These are phyloP conservation scores for Gila orcuttii DNA, from an alignment of 2,113 vertebrate genomes.

Conservation along the genomic window DNA sequence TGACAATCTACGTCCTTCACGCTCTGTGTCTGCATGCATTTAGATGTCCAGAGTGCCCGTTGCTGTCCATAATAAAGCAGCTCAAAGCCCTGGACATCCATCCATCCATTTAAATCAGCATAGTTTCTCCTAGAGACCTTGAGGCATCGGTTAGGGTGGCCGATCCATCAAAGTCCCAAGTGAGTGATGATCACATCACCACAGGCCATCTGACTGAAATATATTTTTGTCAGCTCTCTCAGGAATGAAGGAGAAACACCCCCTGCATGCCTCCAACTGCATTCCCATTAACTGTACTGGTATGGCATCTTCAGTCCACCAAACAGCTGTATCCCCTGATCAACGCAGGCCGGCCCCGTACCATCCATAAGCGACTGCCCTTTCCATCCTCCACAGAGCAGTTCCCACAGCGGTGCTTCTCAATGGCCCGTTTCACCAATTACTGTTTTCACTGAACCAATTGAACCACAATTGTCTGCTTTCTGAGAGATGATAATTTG, in stretches of 20 bases:
- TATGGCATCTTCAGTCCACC: background rate
- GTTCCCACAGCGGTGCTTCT: background rate
- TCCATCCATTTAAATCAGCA: constrained; percentile 54
- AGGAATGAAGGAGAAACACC: background rate
- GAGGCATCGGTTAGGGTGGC: constrained; percentile 62
- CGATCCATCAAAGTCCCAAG: constrained; percentile 71
- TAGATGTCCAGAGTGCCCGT: constrained; percentile 63
- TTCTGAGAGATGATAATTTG: constrained; percentile 51
- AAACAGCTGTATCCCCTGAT: background rate
- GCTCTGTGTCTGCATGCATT: constrained; percentile 44
- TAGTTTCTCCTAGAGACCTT: constrained; percentile 62
- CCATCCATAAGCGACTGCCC: background rate
- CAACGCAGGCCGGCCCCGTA: background rate
- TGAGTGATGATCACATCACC: constrained; percentile 75
- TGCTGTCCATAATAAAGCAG: constrained; percentile 71
- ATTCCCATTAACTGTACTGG: background rate
- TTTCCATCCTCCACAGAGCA: background rate
- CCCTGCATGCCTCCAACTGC: background rate
- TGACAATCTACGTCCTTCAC: constrained; percentile 26
- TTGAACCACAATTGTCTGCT: constrained; percentile 36
- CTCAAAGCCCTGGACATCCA: constrained; percentile 62
- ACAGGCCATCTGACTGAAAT: constrained; percentile 51
- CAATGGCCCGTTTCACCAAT: constrained; percentile 50
- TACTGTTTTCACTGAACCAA: constrained; percentile 53
- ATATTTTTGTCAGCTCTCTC: background rate